Conservation (phyloP, 2,888 invertebrate genomes). For the Drosophila kanekoi region DNA sequence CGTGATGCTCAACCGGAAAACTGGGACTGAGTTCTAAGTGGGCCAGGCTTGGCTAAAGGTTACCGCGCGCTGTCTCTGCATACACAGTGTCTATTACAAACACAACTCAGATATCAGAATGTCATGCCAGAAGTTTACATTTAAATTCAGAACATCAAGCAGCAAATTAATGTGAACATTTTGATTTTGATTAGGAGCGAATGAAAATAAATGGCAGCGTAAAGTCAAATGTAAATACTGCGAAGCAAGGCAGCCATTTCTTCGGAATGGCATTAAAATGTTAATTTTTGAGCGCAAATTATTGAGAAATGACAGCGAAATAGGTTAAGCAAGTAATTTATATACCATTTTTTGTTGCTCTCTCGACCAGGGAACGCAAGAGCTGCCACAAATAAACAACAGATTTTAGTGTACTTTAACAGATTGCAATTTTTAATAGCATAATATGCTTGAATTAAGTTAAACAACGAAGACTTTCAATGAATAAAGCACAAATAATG, state of each 20-base stretch:
- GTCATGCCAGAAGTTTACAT: slow-evolving; percentile 40
- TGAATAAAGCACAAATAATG: too few relatives aligned
- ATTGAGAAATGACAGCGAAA: slow-evolving; percentile 4
- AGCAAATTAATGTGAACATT: slow-evolving; percentile 60
- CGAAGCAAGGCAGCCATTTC: slow-evolving; percentile 14
- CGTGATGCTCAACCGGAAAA: slow-evolving; percentile 48
- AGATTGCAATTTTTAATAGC: too few relatives aligned
- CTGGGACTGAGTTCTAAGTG: slow-evolving; percentile 16
- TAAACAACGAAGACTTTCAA: too few relatives aligned
- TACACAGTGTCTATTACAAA: slow-evolving; percentile 15
- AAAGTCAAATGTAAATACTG: slow-evolving; percentile 26
- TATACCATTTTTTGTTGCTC: background rate
- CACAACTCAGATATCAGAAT: slow-evolving; percentile 27
- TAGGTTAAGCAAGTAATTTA: slow-evolving; percentile 6
- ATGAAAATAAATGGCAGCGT: slow-evolving; percentile 51
- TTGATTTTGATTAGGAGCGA: slow-evolving; percentile 58
- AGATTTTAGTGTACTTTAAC: too few relatives aligned
- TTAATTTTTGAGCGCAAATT: slow-evolving; percentile 23
- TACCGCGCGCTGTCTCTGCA: slow-evolving; percentile 6
- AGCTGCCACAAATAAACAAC: background rate
- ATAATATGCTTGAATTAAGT: too few relatives aligned
- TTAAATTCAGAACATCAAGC: slow-evolving; percentile 47
- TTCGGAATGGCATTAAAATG: slow-evolving; percentile 38
- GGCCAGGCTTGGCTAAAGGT: slow-evolving; percentile 22
- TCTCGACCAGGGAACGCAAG: background rate